A percentile compares a stretch with the other conserved stretches of the same genome.
Evolutionary conservation across 2,888 invertebrate species (phyloP).

Genomic region (Leptinotarsa juncta): DNA sequence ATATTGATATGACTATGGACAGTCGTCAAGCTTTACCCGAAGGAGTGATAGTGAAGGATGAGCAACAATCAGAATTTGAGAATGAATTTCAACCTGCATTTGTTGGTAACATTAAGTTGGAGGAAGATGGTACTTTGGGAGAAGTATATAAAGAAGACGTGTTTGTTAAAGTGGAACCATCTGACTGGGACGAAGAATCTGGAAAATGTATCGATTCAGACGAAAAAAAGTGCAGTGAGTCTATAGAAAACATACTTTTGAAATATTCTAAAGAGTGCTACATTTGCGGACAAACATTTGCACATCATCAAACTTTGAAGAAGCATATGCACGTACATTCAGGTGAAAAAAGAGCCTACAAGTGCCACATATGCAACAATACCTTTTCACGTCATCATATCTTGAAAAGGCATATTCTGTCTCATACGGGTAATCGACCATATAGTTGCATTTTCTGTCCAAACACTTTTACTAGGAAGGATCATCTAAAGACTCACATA

Average conservation of each 20-base stretch:
- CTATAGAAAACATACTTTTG: no score
- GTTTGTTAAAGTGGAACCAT: not conserved
- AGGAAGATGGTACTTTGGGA: not conserved
- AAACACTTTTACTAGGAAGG: not conserved
- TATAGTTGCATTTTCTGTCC: not conserved
- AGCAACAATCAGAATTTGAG: no score
- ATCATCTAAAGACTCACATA: not conserved
- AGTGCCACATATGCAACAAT: not conserved
- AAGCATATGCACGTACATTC: not conserved
- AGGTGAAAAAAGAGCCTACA: not conserved
- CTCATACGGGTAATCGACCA: not conserved
- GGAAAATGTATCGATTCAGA: no score
- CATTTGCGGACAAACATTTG: not conserved
- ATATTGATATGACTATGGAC: not conserved
- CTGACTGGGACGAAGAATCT: not conserved
- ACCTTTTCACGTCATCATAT: not conserved
- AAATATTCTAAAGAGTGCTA: not conserved
- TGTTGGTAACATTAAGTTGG: not conserved
- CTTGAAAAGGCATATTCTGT: conserved; percentile 3
- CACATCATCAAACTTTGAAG: not conserved
- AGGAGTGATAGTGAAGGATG: not conserved
- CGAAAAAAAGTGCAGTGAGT: no score
- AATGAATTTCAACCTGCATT: no score
- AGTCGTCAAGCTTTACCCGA: not conserved
- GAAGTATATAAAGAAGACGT: not conserved